Percentiles rank a stretch among this genome's conserved stretches.
Conservation (phyloP, 2,888 invertebrate species). For the Thyatira batis region DNA sequence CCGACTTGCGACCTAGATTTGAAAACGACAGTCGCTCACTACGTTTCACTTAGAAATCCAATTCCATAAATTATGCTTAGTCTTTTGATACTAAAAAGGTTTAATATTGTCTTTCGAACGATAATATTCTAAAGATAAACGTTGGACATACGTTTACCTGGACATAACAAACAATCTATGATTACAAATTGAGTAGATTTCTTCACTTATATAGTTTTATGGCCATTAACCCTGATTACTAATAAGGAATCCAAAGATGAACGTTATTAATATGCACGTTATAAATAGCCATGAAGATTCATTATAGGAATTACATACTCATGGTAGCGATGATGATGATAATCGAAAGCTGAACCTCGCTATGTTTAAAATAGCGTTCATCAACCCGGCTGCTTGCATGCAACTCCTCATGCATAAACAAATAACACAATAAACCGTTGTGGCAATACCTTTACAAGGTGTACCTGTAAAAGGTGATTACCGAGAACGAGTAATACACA, state of each 20-base stretch:
- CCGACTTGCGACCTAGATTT: constrained; percentile 26
- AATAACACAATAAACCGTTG: constrained; percentile 2
- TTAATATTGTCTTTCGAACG: background rate
- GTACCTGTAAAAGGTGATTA: background rate
- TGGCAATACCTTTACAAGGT: background rate
- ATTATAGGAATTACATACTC: too few species aligned
- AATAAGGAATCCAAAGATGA: too few species aligned
- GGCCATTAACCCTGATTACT: too few species aligned
- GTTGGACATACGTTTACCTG: too few species aligned
- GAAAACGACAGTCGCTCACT: constrained; percentile 15
- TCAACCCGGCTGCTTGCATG: background rate
- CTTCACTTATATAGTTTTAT: too few species aligned
- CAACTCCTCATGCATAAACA: constrained; percentile 1
- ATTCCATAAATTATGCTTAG: constrained; percentile 15
- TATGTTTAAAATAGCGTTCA: background rate
- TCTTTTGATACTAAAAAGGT: background rate
- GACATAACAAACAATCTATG: too few species aligned
- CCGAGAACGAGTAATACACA: background rate
- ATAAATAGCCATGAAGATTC: too few species aligned
- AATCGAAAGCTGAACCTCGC: background rate
- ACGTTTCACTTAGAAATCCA: constrained; percentile 33
- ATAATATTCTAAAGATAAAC: too few species aligned
- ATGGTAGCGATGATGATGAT: background rate
- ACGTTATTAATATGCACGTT: too few species aligned
- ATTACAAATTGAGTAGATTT: too few species aligned